Evolutionary conservation across 1,140 invertebrate genomes (phyloP).

Genomic region (Drosophila lacteicornis): DNA sequence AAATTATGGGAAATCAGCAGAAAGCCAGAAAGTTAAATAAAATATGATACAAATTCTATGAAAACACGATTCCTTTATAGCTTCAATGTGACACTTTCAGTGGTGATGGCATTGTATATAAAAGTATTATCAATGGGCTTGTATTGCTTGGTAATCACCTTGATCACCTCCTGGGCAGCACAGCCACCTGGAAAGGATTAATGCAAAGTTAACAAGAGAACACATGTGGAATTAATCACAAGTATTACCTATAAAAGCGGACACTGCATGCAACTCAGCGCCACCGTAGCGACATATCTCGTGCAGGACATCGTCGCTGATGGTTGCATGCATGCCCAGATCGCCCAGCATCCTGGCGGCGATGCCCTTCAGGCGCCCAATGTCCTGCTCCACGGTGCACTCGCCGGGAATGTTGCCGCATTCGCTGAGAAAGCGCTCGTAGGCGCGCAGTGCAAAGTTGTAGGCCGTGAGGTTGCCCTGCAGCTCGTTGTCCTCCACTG

Average conservation of each 20-base stretch:
- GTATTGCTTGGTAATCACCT: constrained; percentile 98
- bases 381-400: constrained; percentile 95
- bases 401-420: constrained; percentile 96
- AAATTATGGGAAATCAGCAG: constrained; percentile 34
- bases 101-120: constrained; percentile 97
- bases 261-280: constrained; percentile 97
- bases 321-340: constrained; percentile 91
- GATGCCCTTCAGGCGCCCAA: constrained; percentile 92
- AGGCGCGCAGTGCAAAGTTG: constrained; percentile 95
- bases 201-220: background rate
- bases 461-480: constrained; percentile 95
- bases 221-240: no score
- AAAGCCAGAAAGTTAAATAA: constrained; percentile 1
- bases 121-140: constrained; percentile 98
- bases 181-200: constrained; percentile 89
- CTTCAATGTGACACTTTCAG: constrained; percentile 90
- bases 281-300: constrained; percentile 98
- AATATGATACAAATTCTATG: background rate
- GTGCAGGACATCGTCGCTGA: constrained; percentile 97
- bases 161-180: constrained; percentile 98
- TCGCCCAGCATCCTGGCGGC: constrained; percentile 93
- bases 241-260: constrained; percentile 92
- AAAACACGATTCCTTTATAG: constrained; percentile 60
- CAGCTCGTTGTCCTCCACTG: constrained; percentile 86
- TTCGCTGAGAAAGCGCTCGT: constrained; percentile 95